These are phyloP conservation scores for Pteropus rufus DNA, from an alignment of 2,797 vertebrate genomes.

Conservation along the genomic window DNA sequence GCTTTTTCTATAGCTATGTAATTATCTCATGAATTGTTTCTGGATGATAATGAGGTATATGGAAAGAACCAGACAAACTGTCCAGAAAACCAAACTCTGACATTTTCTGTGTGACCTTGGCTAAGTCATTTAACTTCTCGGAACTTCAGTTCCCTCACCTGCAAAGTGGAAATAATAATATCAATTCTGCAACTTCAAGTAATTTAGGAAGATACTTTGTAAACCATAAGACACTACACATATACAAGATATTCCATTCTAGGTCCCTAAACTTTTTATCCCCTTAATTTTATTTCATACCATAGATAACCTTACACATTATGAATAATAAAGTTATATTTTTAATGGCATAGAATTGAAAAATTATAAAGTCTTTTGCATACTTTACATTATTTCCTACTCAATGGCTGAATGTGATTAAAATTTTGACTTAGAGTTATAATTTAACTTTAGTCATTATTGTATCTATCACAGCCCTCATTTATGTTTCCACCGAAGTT, in stretches of 20 bases:
- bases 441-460: constrained; percentile 53
- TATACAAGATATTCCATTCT: neutral
- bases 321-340: constrained; percentile 35
- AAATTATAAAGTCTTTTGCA: constrained; percentile 13
- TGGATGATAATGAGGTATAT: neutral
- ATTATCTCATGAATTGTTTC: neutral
- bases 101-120: neutral
- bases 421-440: constrained; percentile 57
- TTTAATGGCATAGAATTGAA: constrained; percentile 35
- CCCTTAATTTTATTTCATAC: constrained; percentile 30
- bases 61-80: neutral
- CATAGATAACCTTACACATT: neutral
- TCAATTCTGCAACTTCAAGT: neutral
- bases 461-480: constrained; percentile 42
- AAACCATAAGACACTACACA: neutral
- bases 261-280: neutral
- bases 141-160: neutral
- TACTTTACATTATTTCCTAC: constrained; percentile 31
- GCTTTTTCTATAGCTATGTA: neutral
- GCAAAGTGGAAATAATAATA: constrained; percentile 36
- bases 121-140: constrained; percentile 17
- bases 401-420: constrained; percentile 15
- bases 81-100: neutral
- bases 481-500: constrained; percentile 57
- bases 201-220: neutral